phyloP scores from a whole-genome alignment of 2,113 vertebrate species.

The Prionailurus bengalensis region DNA sequence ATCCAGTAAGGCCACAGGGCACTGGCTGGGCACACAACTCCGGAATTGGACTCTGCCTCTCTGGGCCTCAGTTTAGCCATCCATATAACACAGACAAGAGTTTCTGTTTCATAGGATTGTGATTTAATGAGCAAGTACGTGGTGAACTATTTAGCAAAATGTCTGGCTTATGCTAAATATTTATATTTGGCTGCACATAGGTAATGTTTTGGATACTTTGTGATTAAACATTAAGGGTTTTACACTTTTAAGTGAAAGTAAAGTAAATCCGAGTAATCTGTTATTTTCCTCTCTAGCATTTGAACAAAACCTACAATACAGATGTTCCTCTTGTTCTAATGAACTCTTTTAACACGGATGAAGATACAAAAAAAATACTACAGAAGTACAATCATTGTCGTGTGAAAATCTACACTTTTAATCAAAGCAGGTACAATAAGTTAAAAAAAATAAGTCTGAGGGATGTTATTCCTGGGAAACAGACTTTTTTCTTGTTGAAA shows the following conservation, averaged over 20 bases:
- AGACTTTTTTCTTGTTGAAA: conserved; percentile 23
- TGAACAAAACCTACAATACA: conserved; percentile 95
- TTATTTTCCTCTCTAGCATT: conserved; percentile 89
- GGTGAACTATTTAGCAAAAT: conserved; percentile 27
- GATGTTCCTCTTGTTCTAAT: conserved; percentile 97
- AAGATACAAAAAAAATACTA: conserved; percentile 98
- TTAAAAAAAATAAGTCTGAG: background rate
- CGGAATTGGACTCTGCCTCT: background rate
- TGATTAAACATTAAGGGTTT: conserved; percentile 40
- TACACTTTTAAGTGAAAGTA: conserved; percentile 60
- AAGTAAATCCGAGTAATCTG: conserved; percentile 66
- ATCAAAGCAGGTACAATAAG: conserved; percentile 96
- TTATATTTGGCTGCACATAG: background rate
- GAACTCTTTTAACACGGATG: conserved; percentile 99
- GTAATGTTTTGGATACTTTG: conserved; percentile 1
- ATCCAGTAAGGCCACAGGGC: background rate
- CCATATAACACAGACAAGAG: background rate
- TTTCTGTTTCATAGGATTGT: background rate
- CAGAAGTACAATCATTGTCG: conserved; percentile 97
- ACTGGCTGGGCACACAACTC: background rate
- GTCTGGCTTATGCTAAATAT: background rate
- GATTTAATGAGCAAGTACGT: background rate
- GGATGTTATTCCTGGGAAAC: background rate
- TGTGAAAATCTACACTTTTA: conserved; percentile 98
- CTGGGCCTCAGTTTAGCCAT: background rate